Percentiles rank a stretch among this genome's conserved stretches.
Evolutionary conservation across 1,140 invertebrate genomes (phyloP).

Genomic region (Pseudomyrmex concolor): DNA sequence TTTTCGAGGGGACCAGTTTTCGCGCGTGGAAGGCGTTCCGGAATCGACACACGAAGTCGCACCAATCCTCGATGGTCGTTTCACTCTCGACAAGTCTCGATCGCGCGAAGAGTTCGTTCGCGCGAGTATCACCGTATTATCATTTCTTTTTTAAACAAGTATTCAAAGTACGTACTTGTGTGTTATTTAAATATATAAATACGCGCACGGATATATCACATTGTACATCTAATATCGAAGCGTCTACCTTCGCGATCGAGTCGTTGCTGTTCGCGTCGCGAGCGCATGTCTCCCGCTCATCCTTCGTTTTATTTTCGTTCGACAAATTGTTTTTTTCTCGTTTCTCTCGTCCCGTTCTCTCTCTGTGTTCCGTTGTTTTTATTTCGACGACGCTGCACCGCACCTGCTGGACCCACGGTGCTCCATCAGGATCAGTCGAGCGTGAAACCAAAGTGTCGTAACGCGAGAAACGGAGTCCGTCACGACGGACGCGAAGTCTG

Average conservation of each 20-base stretch:
- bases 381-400: slow-evolving; percentile 37
- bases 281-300: neutral
- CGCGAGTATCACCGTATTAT: neutral
- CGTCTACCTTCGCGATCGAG: neutral
- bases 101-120: neutral
- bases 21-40: too few relatives aligned
- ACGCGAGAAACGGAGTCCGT: slow-evolving; percentile 35
- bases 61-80: too few relatives aligned
- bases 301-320: neutral
- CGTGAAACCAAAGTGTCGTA: slow-evolving; percentile 2
- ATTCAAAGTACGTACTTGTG: neutral
- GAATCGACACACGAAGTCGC: too few relatives aligned
- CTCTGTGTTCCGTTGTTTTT: slow-evolving; percentile 1
- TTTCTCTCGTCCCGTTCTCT: neutral
- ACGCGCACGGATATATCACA: neutral
- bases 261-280: slow-evolving; percentile 15
- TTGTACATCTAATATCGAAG: neutral
- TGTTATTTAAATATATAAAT: slow-evolving; percentile 1
- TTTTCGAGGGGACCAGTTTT: too few relatives aligned
- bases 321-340: neutral
- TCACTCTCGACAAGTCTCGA: neutral
- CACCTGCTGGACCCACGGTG: slow-evolving; percentile 33
- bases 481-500: slow-evolving; percentile 70
- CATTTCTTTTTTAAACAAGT: neutral
- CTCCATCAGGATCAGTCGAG: slow-evolving; percentile 42